Evolutionary conservation across 53 echinoderm and acorn worm genomes (phyloP), one percentile per base, ranked within the genome.

Genomic region (Stichopus horrens): DNA sequence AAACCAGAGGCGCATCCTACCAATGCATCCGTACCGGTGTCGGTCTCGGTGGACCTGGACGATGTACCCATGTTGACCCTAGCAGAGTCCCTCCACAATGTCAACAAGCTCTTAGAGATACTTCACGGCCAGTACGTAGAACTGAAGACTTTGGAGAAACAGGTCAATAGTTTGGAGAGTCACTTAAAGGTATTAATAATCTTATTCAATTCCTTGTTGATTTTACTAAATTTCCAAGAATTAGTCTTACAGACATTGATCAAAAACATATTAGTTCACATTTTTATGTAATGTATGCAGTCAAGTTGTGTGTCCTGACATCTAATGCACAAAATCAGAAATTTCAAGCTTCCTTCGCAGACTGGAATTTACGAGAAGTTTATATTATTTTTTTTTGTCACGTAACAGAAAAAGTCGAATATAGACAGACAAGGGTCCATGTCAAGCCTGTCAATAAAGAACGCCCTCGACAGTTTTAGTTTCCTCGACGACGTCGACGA

Each of bases 391-490:
- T 4, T n/a, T 74, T 23, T 74, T n/a, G 18, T 3, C 23, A 78
- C 53, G 23, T 68, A 55, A 18, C 84, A 97, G 97, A 92, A 92
- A 86, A 94, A 91, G 56, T 88, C 90, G 2, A 92, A 95, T 56
- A 90, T 92, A 76, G 95, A 95, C 85, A 89, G 88, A 60, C 83
- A 91, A 7, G 97, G 94, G 6, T 93, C 93, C 4, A 88, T 89
- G 20, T 86, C 93, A 57, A 95, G 92, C 74, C 66, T 96, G 51
- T 90, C 94, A 23, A 93, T 99, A n/a, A 95, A 96, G 94, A 96
- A 93, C 58, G 99, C 99, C 21, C 79, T 99, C 4, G 95, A 99
- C n/a, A 99, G 99, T 75, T 99, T 99, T 91, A 92, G 96, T 83
- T 99, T 99, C 86, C 92, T 99, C 54, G 92, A 99, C 21, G 94